Evolutionary conservation across 2,113 vertebrate genomes (phyloP).

Genomic region (Xenopus borealis): DNA sequence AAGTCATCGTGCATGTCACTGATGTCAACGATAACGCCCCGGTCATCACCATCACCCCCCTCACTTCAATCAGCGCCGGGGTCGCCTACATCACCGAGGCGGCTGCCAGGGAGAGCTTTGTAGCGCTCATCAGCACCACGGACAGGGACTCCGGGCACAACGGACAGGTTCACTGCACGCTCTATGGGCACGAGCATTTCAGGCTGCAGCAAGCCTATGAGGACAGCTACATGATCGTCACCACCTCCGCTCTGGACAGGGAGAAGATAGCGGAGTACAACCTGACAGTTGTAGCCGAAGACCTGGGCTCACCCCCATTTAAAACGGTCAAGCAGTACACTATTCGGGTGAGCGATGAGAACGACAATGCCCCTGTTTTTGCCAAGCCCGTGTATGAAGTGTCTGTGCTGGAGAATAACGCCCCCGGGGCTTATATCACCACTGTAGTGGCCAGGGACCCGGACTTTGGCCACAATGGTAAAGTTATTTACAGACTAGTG

Average conservation of each 20-base stretch:
- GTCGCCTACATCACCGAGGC: slow-evolving; percentile 70
- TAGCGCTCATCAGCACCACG: slow-evolving; percentile 88
- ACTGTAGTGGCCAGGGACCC: slow-evolving; percentile 77
- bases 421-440: slow-evolving; percentile 81
- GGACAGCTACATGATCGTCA: slow-evolving; percentile 90
- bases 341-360: slow-evolving; percentile 81
- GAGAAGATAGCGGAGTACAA: slow-evolving; percentile 88
- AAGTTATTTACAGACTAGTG: slow-evolving; percentile 80
- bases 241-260: slow-evolving; percentile 74
- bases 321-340: slow-evolving; percentile 79
- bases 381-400: slow-evolving; percentile 77
- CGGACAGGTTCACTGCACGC: slow-evolving; percentile 84
- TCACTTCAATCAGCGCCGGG: slow-evolving; percentile 69
- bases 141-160: slow-evolving; percentile 87
- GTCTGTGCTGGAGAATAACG: slow-evolving; percentile 81
- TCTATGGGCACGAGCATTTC: slow-evolving; percentile 87
- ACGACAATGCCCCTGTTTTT: slow-evolving; percentile 86
- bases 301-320: slow-evolving; percentile 80
- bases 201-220: slow-evolving; percentile 85
- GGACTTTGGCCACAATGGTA: slow-evolving; percentile 81
- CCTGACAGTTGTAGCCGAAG: slow-evolving; percentile 88
- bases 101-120: slow-evolving; percentile 82
- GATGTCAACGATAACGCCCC: slow-evolving; percentile 94
- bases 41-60: slow-evolving; percentile 84
- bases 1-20: slow-evolving; percentile 81